Conservation (phyloP, 2,888 invertebrate species). For the Dascillus cervinus region DNA sequence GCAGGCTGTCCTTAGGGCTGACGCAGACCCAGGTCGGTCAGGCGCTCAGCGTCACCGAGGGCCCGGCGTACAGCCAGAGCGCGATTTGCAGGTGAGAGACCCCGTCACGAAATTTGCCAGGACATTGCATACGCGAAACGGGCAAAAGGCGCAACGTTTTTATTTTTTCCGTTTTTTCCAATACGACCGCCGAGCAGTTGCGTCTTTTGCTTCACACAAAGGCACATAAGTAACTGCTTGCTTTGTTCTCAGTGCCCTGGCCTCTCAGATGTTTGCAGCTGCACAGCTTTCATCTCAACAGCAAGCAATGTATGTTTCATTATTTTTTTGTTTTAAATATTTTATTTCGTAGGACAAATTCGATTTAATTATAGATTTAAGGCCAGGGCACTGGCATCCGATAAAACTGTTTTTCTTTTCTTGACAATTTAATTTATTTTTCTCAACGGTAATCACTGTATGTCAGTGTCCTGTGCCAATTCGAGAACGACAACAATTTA, state of each 20-base stretch:
- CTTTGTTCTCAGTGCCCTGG: constrained; percentile 87
- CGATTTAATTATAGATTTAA: constrained; percentile 16
- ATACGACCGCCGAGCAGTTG: constrained; percentile 1
- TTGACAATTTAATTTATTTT: constrained; percentile 12
- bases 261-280: constrained; percentile 92
- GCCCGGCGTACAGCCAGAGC: constrained; percentile 97
- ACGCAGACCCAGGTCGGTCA: constrained; percentile 98
- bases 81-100: constrained; percentile 95
- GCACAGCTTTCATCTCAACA: constrained; percentile 87
- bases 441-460: too few species aligned
- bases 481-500: background rate
- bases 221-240: constrained; percentile 33
- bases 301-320: constrained; percentile 81
- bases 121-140: constrained; percentile 20
- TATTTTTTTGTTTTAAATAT: constrained; percentile 19
- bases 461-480: constrained; percentile 44
- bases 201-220: constrained; percentile 9
- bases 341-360: constrained; percentile 15
- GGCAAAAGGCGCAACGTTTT: constrained; percentile 4
- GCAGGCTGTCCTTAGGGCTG: constrained; percentile 85
- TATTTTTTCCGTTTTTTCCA: too few species aligned
- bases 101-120: too few species aligned
- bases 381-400: constrained; percentile 94
- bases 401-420: too few species aligned
- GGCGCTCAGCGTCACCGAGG: constrained; percentile 91